Conservation (phyloP, 2,113 vertebrate genomes). For the Psilopogon haemacephalus region DNA sequence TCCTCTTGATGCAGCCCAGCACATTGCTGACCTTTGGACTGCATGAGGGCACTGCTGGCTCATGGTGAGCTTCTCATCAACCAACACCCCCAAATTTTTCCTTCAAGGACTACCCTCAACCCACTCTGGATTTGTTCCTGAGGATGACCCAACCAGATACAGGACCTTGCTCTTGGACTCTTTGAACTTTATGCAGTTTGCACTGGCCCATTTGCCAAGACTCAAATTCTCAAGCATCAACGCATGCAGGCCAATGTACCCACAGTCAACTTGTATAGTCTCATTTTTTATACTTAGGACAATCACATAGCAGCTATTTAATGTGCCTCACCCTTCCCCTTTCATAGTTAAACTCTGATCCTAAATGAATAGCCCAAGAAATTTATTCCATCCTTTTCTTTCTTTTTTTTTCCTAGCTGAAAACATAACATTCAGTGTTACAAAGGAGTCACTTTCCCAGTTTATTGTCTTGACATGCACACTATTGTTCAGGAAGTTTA, state of each 20-base stretch:
- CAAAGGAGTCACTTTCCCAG: neutral
- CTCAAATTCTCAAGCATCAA: neutral
- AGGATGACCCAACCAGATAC: too few species aligned
- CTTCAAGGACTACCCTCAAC: too few species aligned
- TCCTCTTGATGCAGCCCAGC: too few species aligned
- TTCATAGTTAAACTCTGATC: neutral
- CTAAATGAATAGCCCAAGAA: neutral
- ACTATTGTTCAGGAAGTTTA: neutral
- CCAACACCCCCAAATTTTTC: too few species aligned
- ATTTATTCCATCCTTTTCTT: neutral
- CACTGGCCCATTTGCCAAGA: too few species aligned
- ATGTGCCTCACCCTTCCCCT: neutral
- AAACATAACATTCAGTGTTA: neutral
- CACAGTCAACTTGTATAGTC: neutral
- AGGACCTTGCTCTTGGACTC: too few species aligned
- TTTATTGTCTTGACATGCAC: neutral
- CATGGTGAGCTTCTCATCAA: too few species aligned
- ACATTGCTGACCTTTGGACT: too few species aligned
- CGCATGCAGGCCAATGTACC: neutral
- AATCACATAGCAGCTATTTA: neutral
- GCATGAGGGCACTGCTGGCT: too few species aligned
- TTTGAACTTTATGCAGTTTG: too few species aligned
- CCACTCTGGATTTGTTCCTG: too few species aligned
- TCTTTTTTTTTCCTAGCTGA: neutral
- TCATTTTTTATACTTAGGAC: neutral